phyloP scores from a whole-genome alignment of 2,113 vertebrate species.

The Archocentrus centrarchus region DNA sequence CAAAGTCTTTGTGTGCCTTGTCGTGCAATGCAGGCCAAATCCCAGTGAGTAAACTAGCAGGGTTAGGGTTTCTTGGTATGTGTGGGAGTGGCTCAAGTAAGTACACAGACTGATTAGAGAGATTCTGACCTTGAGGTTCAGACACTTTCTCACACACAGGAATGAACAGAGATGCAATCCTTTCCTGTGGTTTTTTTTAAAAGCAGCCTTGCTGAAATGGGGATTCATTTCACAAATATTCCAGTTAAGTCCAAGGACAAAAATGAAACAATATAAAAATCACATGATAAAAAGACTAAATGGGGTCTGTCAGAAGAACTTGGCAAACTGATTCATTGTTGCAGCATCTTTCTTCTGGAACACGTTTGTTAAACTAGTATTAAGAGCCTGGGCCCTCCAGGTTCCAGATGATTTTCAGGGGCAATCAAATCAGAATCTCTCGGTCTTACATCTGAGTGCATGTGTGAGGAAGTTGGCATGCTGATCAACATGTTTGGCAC shows the following conservation, averaged over 20 bases:
- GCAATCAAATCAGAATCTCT: conserved; percentile 54
- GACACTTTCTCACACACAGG: conserved; percentile 61
- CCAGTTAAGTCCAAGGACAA: background rate
- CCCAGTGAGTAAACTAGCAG: conserved; percentile 46
- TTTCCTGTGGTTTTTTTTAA: background rate
- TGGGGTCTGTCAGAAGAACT: background rate
- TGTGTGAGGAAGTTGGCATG: conserved; percentile 44
- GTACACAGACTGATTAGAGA: conserved; percentile 59
- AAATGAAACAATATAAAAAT: background rate
- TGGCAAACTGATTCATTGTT: conserved; percentile 8
- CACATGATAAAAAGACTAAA: background rate
- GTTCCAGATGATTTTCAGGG: conserved; percentile 28
- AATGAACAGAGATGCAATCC: conserved; percentile 37
- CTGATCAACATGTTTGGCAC: conserved; percentile 25
- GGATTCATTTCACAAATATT: conserved; percentile 10
- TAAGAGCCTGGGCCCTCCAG: background rate
- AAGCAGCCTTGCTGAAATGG: background rate
- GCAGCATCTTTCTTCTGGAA: conserved; percentile 14
- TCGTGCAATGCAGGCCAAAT: conserved; percentile 34
- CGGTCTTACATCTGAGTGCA: conserved; percentile 16
- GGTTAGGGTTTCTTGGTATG: conserved; percentile 64
- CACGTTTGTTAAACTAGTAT: conserved; percentile 18
- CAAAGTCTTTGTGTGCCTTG: conserved; percentile 32
- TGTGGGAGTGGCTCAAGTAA: conserved; percentile 55
- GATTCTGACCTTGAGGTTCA: conserved; percentile 68